These are phyloP conservation scores for Mycalesis mineus DNA, from an alignment of 2,888 invertebrate species.

Conservation along the genomic window DNA sequence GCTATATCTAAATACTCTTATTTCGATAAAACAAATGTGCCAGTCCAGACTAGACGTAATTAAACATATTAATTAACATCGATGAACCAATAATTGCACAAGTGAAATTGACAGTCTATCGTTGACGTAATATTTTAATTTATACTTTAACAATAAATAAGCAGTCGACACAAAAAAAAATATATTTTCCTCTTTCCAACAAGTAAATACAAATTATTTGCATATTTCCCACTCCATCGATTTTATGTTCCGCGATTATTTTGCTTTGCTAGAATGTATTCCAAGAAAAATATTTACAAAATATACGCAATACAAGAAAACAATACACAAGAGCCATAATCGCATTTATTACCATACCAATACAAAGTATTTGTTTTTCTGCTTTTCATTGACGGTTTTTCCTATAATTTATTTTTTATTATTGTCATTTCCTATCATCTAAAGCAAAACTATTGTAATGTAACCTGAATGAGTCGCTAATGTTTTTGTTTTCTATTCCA, in stretches of 20 bases:
- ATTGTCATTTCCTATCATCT: no score
- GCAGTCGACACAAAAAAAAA: no score
- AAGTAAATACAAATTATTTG: neutral
- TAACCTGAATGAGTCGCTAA: no score
- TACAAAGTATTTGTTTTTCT: neutral
- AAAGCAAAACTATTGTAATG: no score
- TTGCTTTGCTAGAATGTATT: neutral
- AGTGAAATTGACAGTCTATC: constrained; percentile 6
- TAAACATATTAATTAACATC: constrained; percentile 2
- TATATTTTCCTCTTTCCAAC: neutral
- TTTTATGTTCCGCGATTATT: neutral
- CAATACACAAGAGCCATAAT: neutral
- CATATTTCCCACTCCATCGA: neutral
- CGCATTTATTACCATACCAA: neutral
- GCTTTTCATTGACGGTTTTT: neutral
- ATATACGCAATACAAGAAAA: neutral
- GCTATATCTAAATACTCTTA: no score
- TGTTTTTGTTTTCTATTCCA: no score
- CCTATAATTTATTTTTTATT: no score
- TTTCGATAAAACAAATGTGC: no score
- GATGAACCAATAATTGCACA: constrained; percentile 18
- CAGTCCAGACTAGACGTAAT: neutral
- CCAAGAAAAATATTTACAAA: neutral
- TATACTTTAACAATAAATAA: no score
- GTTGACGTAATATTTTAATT: constrained; percentile 9